These are phyloP conservation scores for Aculops lycopersici DNA, from an alignment of 1,140 invertebrate species.

Conservation along the genomic window DNA sequence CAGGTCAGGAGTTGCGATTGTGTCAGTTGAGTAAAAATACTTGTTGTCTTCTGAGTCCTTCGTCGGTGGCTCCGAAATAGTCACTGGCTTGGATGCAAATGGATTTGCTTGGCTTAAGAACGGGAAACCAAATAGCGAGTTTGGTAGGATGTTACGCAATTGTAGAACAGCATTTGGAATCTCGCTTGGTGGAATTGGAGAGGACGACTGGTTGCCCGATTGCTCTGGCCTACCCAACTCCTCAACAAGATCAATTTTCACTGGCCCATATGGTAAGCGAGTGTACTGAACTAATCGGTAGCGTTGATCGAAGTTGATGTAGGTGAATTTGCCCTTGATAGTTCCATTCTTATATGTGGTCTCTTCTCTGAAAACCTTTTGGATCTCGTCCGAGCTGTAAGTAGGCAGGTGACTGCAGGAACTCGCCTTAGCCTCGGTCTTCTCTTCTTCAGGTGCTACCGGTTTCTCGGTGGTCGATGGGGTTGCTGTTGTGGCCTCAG, in stretches of 20 bases:
- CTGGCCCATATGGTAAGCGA: neutral
- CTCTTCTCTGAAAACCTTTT: neutral
- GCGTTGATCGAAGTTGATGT: neutral
- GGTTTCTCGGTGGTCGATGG: neutral
- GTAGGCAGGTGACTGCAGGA: neutral
- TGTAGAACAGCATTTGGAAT: too few relatives aligned
- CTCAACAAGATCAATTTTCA: neutral
- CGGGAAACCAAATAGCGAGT: too few relatives aligned
- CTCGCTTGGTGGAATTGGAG: too few relatives aligned
- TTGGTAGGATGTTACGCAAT: too few relatives aligned
- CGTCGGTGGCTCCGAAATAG: too few relatives aligned
- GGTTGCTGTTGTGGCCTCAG: neutral
- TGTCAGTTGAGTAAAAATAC: too few relatives aligned
- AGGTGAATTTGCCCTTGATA: neutral
- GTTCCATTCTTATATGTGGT: neutral
- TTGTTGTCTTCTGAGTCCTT: too few relatives aligned
- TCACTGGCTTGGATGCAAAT: too few relatives aligned
- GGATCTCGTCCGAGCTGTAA: neutral
- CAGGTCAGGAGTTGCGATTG: too few relatives aligned
- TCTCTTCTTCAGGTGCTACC: too few relatives aligned
- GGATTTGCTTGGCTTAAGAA: too few relatives aligned
- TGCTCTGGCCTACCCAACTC: neutral
- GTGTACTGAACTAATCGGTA: neutral
- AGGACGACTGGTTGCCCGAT: too few relatives aligned
- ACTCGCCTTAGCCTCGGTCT: neutral